phyloP scores from a whole-genome alignment of 2,888 invertebrate species.

The Lepidochrysops patricia region DNA sequence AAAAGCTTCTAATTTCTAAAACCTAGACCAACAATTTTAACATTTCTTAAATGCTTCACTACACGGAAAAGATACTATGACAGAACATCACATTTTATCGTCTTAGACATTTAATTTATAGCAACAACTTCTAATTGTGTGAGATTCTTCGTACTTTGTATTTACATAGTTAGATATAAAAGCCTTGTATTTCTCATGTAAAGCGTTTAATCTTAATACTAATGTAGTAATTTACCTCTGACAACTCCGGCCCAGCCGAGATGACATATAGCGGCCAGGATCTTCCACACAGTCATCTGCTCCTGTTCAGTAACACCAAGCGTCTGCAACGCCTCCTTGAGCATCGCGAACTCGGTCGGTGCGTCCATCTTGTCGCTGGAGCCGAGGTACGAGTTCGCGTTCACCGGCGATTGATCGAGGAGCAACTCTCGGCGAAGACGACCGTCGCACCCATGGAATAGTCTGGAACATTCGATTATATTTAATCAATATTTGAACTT shows the following conservation, averaged over 20 bases:
- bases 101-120: too few relatives aligned
- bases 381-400: constrained; percentile 83
- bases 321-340: constrained; percentile 83
- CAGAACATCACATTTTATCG: too few relatives aligned
- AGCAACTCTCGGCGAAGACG: constrained; percentile 86
- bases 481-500: background rate
- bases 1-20: background rate
- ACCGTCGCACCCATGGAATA: constrained; percentile 89
- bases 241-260: constrained; percentile 89
- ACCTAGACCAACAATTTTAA: too few relatives aligned
- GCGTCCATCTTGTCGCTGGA: constrained; percentile 87
- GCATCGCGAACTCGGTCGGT: constrained; percentile 85
- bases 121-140: too few relatives aligned
- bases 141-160: too few relatives aligned
- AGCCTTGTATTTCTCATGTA: too few relatives aligned
- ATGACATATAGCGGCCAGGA: constrained; percentile 95
- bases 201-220: too few relatives aligned
- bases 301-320: constrained; percentile 86
- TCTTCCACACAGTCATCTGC: constrained; percentile 87
- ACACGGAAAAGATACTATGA: too few relatives aligned
- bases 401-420: constrained; percentile 78
- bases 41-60: too few relatives aligned
- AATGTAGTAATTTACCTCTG: constrained; percentile 70
- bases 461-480: constrained; percentile 53
- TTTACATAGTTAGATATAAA: too few relatives aligned